phyloP scores from a whole-genome alignment of 1,140 invertebrate genomes.

The Eufriesea mexicana region DNA sequence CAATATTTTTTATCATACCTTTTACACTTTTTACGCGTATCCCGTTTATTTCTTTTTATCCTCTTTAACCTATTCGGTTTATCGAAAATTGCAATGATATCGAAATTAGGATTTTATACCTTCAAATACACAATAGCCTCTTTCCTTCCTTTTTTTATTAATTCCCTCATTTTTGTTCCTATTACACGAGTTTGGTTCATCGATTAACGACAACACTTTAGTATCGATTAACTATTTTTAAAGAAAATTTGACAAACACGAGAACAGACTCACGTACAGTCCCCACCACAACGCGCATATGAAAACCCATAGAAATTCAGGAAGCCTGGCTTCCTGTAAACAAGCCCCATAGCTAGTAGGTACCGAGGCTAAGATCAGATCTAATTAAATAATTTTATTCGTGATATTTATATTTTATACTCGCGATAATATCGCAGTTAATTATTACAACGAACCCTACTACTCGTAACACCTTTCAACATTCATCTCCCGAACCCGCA shows the following conservation, averaged over 20 bases:
- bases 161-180: too few relatives aligned
- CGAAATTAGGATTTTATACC: background rate
- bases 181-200: too few relatives aligned
- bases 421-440: too few relatives aligned
- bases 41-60: background rate
- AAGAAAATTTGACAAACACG: too few relatives aligned
- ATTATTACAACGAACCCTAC: too few relatives aligned
- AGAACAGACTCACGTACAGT: background rate
- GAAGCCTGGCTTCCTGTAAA: background rate
- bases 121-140: background rate
- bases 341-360: background rate
- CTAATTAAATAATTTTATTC: background rate
- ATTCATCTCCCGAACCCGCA: too few relatives aligned
- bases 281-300: background rate
- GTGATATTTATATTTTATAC: background rate
- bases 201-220: too few relatives aligned
- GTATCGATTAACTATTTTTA: too few relatives aligned
- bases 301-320: background rate
- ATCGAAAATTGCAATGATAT: background rate
- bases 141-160: too few relatives aligned
- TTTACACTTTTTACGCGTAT: too few relatives aligned
- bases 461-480: too few relatives aligned
- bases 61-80: too few relatives aligned
- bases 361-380: background rate
- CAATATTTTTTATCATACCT: background rate